Conservation (phyloP, 2,888 invertebrate genomes). For the Halictus ligatus region DNA sequence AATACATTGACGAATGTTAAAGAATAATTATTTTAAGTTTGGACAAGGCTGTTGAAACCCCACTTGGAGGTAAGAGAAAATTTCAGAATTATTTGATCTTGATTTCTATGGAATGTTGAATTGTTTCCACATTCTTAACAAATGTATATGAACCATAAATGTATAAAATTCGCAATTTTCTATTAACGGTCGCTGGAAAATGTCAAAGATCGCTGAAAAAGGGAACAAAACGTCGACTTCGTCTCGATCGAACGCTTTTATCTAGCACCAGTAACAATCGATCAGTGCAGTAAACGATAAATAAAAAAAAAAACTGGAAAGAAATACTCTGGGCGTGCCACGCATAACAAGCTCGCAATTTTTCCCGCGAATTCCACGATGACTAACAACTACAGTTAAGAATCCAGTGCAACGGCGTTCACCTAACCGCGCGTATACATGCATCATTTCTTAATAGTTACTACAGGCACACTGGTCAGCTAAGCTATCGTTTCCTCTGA, state of each 20-base stretch:
- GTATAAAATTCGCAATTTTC: too few species aligned
- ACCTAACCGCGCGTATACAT: constrained; percentile 10
- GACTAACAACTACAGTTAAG: constrained; percentile 37
- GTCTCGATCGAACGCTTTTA: background rate
- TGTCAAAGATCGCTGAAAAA: background rate
- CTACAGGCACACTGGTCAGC: background rate
- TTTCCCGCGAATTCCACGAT: constrained; percentile 39
- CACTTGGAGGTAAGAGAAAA: too few species aligned
- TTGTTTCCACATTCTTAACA: too few species aligned
- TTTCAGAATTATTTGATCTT: too few species aligned
- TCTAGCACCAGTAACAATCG: constrained; percentile 22
- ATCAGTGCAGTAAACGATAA: background rate
- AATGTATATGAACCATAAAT: too few species aligned
- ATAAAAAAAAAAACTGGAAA: background rate
- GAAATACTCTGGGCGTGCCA: constrained; percentile 6
- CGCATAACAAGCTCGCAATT: constrained; percentile 30
- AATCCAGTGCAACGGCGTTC: constrained; percentile 28
- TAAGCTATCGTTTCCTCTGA: background rate
- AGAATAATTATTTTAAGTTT: too few species aligned
- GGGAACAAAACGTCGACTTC: background rate
- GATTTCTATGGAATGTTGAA: too few species aligned
- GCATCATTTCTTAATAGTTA: constrained; percentile 23
- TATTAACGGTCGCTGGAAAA: background rate
- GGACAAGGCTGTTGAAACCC: too few species aligned
- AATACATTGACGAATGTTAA: too few species aligned